Conservation (phyloP, 2,113 vertebrate species). For the Etia nguti region DNA sequence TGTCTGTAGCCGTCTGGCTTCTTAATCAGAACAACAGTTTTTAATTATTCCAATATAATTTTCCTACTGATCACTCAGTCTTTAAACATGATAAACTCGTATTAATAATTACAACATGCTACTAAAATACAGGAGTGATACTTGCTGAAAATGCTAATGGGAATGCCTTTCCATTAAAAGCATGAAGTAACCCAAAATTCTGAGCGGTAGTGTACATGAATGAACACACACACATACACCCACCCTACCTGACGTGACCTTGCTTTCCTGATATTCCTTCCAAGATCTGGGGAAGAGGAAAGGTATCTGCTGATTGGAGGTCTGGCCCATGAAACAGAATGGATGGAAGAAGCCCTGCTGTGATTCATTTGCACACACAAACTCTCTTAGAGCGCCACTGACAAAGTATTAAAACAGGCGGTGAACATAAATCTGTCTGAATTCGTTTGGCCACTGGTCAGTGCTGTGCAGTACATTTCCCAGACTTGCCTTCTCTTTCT, state of each 20-base stretch:
- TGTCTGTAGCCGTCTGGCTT: not conserved
- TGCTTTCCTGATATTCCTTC: conserved; percentile 38
- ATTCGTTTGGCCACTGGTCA: conserved; percentile 7
- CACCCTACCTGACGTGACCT: not conserved
- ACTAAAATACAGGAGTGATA: not conserved
- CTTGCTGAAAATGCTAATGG: fast-evolving
- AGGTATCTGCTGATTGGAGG: conserved; percentile 12
- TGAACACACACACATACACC: not conserved
- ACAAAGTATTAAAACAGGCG: conserved; percentile 43
- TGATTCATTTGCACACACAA: conserved; percentile 17
- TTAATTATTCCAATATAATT: not conserved
- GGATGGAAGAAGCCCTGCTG: conserved; percentile 34
- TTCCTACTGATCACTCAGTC: not conserved
- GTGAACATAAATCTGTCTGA: conserved; percentile 33
- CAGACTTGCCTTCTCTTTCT: not conserved
- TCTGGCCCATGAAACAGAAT: not conserved
- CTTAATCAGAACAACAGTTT: not conserved
- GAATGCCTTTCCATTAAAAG: not conserved
- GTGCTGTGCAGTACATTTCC: conserved; percentile 3
- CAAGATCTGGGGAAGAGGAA: conserved; percentile 39
- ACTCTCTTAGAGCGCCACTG: not conserved
- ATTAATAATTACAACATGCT: not conserved
- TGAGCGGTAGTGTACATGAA: not conserved
- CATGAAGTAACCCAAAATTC: not conserved
- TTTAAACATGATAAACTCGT: not conserved